These are phyloP conservation scores for Drymodes brunneopygia DNA, from an alignment of 2,113 vertebrate species.

Conservation along the genomic window DNA sequence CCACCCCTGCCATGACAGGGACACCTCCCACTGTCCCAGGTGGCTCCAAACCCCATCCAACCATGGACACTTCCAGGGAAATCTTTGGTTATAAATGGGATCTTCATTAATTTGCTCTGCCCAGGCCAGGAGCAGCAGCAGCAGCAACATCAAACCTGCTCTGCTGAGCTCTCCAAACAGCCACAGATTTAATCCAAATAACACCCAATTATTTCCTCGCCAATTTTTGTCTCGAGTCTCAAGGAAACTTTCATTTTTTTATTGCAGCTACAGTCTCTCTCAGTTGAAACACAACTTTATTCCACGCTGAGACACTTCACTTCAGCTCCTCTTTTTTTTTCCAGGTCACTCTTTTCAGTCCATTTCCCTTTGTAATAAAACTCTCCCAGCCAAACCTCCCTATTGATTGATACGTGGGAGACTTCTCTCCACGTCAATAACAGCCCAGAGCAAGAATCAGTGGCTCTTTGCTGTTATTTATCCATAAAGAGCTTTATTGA, in stretches of 20 bases:
- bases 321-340: background rate
- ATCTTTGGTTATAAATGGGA: background rate
- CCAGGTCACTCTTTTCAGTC: background rate
- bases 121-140: background rate
- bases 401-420: background rate
- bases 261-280: background rate
- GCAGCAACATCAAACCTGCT: background rate
- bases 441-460: background rate
- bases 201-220: background rate
- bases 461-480: slow-evolving; percentile 3
- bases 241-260: background rate
- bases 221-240: background rate
- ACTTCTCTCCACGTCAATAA: background rate
- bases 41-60: fast-evolving
- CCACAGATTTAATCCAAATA: background rate
- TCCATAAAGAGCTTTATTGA: slow-evolving; percentile 3
- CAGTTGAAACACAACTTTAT: background rate
- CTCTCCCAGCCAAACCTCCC: background rate
- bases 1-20: background rate
- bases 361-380: background rate
- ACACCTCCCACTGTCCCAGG: background rate
- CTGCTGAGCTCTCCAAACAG: fast-evolving
- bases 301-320: background rate
- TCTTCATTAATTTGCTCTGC: background rate
- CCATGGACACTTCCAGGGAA: background rate